Conservation (phyloP, 1,140 invertebrate species). For the Mycetomoellerius zeteki region DNA sequence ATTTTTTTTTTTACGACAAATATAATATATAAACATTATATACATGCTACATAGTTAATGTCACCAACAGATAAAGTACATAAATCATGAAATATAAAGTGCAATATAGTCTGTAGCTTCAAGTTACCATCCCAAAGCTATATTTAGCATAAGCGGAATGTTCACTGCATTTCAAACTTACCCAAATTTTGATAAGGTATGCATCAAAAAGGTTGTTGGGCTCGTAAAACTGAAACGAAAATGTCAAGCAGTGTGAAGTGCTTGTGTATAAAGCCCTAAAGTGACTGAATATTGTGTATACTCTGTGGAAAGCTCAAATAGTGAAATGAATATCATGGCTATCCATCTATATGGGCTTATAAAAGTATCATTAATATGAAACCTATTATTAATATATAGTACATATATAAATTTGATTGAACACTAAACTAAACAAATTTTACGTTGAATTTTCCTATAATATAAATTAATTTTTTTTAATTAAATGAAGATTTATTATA, state of each 20-base stretch:
- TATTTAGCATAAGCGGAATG: slow-evolving; percentile 79
- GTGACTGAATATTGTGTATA: slow-evolving; percentile 71
- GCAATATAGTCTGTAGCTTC: slow-evolving; percentile 29
- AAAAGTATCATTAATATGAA: slow-evolving; percentile 27
- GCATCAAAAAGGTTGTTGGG: slow-evolving; percentile 90
- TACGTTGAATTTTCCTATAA: slow-evolving; percentile 11
- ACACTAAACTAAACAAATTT: not conserved
- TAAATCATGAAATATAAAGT: not conserved
- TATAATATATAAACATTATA: not conserved
- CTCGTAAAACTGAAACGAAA: slow-evolving; percentile 90
- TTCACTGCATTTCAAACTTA: slow-evolving; percentile 87
- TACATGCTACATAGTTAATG: slow-evolving; percentile 12
- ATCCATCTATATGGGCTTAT: not conserved
- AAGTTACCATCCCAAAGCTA: slow-evolving; percentile 83
- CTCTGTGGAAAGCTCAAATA: slow-evolving; percentile 61
- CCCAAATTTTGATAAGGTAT: slow-evolving; percentile 91
- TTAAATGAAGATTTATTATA: not conserved
- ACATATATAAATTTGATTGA: not conserved
- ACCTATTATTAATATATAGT: slow-evolving; percentile 9
- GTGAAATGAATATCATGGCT: not conserved
- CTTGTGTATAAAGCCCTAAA: slow-evolving; percentile 80
- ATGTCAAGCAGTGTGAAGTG: slow-evolving; percentile 85
- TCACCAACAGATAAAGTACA: slow-evolving; percentile 14
- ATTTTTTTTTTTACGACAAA: not conserved
- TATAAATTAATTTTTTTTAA: slow-evolving; percentile 20